Percentiles rank a stretch among this genome's conserved stretches.
These are phyloP conservation scores for Amphibalanus amphitrite DNA, from an alignment of 1,140 invertebrate genomes.

Conservation along the genomic window DNA sequence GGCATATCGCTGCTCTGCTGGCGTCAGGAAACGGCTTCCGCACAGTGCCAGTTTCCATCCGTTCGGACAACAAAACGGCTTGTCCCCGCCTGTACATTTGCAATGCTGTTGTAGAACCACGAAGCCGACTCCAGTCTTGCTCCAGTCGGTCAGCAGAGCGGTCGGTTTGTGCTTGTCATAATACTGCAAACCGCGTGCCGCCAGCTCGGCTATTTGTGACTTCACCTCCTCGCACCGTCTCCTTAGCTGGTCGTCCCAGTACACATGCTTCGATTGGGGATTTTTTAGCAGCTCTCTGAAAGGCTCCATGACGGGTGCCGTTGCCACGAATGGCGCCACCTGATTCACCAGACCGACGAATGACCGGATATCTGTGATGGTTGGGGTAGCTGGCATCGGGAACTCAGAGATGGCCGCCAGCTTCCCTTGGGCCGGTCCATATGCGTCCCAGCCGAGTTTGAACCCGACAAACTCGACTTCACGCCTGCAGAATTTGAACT, in stretches of 20 bases:
- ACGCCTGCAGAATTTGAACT: slow-evolving; percentile 11
- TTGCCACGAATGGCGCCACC: slow-evolving; percentile 4
- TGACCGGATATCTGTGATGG: neutral
- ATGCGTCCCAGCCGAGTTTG: slow-evolving; percentile 6
- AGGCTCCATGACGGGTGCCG: slow-evolving; percentile 6
- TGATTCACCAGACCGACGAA: slow-evolving; percentile 5
- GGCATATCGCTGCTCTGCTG: too few relatives aligned
- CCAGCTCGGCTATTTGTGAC: too few relatives aligned
- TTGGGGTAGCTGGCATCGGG: slow-evolving; percentile 6
- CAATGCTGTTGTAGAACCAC: too few relatives aligned
- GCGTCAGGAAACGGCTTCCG: too few relatives aligned
- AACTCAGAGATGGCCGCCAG: neutral
- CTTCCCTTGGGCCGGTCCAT: neutral
- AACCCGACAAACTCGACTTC: slow-evolving; percentile 6
- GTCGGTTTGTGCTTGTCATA: too few relatives aligned
- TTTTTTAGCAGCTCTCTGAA: neutral
- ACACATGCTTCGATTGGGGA: neutral
- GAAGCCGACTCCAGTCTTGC: too few relatives aligned
- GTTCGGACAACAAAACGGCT: too few relatives aligned
- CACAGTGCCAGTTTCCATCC: too few relatives aligned
- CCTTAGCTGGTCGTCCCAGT: slow-evolving; percentile 6
- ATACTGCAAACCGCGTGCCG: too few relatives aligned
- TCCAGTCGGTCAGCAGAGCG: too few relatives aligned
- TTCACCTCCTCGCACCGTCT: too few relatives aligned
- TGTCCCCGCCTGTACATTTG: too few relatives aligned